These are phyloP conservation scores for Eriocheir sinensis DNA, from an alignment of 1,140 invertebrate genomes.

Conservation along the genomic window DNA sequence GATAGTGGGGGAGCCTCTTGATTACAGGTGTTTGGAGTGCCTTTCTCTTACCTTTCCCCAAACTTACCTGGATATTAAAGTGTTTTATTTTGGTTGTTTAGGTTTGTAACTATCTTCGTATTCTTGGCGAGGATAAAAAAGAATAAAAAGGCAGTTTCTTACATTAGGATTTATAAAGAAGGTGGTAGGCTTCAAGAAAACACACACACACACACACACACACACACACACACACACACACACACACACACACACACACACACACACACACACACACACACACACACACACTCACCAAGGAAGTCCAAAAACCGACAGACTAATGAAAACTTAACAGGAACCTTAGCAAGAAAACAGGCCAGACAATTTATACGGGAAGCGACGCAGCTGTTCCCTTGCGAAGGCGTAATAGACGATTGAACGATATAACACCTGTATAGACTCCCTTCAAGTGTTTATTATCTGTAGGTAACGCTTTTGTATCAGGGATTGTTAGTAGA, in stretches of 20 bases:
- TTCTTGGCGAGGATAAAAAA: not conserved
- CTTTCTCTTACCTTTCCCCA: not conserved
- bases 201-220: not conserved
- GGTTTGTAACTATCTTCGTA: no score
- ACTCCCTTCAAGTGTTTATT: not conserved
- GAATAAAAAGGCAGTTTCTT: not conserved
- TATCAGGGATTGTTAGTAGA: not conserved
- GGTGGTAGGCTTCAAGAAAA: not conserved
- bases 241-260: constrained; percentile 1
- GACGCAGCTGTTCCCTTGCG: not conserved
- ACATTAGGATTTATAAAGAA: not conserved
- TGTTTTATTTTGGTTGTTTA: not conserved
- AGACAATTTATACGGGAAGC: not conserved
- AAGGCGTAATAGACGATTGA: not conserved
- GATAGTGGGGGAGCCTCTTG: not conserved
- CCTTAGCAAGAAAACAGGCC: not conserved
- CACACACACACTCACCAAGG: not conserved
- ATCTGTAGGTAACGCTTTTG: not conserved
- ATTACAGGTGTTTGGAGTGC: not conserved
- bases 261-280: constrained; percentile 22
- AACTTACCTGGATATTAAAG: not conserved
- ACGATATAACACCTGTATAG: no score
- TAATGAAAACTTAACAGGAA: not conserved
- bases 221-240: constrained; percentile 14
- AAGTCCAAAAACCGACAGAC: not conserved